Evolutionary conservation across 2,888 invertebrate species (phyloP).

Genomic region (Ptilodon capucinus): DNA sequence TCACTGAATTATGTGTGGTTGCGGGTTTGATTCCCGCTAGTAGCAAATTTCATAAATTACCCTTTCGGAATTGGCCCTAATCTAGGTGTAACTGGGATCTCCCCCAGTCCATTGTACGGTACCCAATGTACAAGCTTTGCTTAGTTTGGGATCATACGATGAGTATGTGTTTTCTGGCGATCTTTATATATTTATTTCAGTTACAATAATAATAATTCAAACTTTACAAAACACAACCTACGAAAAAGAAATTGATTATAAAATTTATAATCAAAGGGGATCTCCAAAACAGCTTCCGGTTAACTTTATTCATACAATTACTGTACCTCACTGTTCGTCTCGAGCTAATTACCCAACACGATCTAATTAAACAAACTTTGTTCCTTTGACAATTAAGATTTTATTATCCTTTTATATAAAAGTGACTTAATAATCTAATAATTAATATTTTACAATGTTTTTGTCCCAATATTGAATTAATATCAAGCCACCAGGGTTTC

Average conservation of each 20-base stretch:
- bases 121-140: too few relatives aligned
- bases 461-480: neutral
- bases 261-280: neutral
- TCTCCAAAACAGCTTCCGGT: neutral
- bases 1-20: too few relatives aligned
- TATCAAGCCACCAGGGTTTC: neutral
- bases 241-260: neutral
- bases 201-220: too few relatives aligned
- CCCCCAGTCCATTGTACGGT: too few relatives aligned
- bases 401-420: constrained; percentile 11
- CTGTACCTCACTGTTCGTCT: neutral
- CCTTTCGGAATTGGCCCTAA: too few relatives aligned
- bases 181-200: too few relatives aligned
- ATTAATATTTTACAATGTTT: neutral
- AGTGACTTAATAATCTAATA: neutral
- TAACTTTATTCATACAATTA: neutral
- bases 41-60: too few relatives aligned
- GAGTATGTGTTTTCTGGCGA: too few relatives aligned
- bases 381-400: constrained; percentile 12
- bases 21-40: too few relatives aligned
- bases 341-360: neutral
- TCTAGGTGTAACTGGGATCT: too few relatives aligned
- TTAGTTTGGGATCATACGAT: too few relatives aligned
- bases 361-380: neutral
- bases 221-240: neutral